Evolutionary conservation across 2,797 vertebrate genomes (phyloP).

Genomic region (Eospalax fontanierii): DNA sequence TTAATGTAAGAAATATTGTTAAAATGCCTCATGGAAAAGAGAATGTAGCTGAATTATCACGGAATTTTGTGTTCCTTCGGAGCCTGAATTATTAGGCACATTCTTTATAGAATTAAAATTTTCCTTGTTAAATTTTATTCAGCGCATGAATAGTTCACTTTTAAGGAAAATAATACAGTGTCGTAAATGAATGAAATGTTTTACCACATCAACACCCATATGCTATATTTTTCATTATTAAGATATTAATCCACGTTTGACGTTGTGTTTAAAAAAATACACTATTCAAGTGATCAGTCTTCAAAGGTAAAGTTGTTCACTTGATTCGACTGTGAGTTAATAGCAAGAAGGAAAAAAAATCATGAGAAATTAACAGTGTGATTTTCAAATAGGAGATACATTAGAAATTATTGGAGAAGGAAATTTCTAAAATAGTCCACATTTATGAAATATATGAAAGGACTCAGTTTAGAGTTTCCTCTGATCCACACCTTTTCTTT

Average conservation of each 20-base stretch:
- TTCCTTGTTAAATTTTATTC: conserved; percentile 80
- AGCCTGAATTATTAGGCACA: conserved; percentile 63
- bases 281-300: conserved; percentile 78
- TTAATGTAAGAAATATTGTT: conserved; percentile 74
- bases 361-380: conserved; percentile 72
- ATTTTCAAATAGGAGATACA: conserved; percentile 80
- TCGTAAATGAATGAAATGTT: conserved; percentile 84
- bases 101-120: conserved; percentile 82
- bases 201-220: conserved; percentile 78
- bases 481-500: not conserved
- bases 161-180: conserved; percentile 82
- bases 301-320: conserved; percentile 73
- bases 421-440: conserved; percentile 81
- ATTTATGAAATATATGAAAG: conserved; percentile 79
- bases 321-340: conserved; percentile 56
- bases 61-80: conserved; percentile 61
- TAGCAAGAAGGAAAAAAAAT: not conserved
- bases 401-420: conserved; percentile 74
- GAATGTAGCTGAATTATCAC: conserved; percentile 70
- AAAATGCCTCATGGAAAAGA: conserved; percentile 68
- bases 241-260: conserved; percentile 81
- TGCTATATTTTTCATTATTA: conserved; percentile 86
- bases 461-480: conserved; percentile 54
- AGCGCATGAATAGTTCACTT: conserved; percentile 80
- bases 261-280: conserved; percentile 84